phyloP scores from a whole-genome alignment of 1,140 invertebrate species.

The Camponotus pennsylvanicus region DNA sequence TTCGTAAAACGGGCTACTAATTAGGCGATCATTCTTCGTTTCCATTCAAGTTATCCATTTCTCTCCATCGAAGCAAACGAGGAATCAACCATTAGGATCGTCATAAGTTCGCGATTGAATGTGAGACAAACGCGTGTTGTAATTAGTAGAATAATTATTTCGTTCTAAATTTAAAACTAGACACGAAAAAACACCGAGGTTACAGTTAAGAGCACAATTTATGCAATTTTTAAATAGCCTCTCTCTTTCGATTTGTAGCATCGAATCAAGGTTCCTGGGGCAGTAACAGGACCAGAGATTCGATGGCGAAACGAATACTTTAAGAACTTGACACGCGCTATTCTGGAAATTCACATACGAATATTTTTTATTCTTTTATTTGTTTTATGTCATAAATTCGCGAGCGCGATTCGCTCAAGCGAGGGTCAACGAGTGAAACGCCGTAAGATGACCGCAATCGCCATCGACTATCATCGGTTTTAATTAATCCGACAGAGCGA shows the following conservation, averaged over 20 bases:
- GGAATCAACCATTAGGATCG: slow-evolving; percentile 18
- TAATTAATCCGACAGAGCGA: slow-evolving; percentile 7
- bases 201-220: slow-evolving; percentile 25
- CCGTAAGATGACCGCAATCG: background rate
- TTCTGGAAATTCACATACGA: background rate
- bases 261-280: slow-evolving; percentile 76
- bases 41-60: background rate
- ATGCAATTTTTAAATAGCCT: slow-evolving; percentile 27
- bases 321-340: background rate
- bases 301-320: background rate
- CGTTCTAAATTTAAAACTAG: slow-evolving; percentile 44
- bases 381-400: background rate
- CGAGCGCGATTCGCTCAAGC: slow-evolving; percentile 20
- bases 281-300: slow-evolving; percentile 78
- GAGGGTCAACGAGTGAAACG: slow-evolving; percentile 31
- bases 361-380: background rate
- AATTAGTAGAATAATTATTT: slow-evolving; percentile 22
- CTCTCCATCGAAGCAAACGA: slow-evolving; percentile 14
- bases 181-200: slow-evolving; percentile 31
- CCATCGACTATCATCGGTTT: background rate
- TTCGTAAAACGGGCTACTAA: background rate
- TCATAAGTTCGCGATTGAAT: slow-evolving; percentile 16
- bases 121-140: slow-evolving; percentile 13
- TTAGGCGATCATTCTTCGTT: slow-evolving; percentile 37
- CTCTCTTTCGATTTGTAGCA: slow-evolving; percentile 1